Base-by-base conservation (phyloP, 2,797 vertebrate species). In the Rhinatrema bivittatum region DNA sequence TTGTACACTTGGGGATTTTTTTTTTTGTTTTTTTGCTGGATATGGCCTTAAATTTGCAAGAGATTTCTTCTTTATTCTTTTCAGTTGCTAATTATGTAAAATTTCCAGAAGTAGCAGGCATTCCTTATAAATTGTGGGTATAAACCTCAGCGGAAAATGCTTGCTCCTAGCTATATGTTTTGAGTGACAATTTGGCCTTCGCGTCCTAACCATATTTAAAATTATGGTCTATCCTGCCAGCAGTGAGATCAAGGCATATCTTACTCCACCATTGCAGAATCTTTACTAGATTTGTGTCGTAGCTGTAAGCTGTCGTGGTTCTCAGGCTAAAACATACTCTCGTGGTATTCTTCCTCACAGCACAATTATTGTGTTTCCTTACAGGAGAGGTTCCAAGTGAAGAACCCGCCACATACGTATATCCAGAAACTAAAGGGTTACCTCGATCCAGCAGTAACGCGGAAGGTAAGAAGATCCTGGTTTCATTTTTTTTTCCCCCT, bases 321-420 rank as follows among this genome's bases (percentile, higher is more conserved):
- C n/a, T n/a, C n/a, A n/a, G n/a, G n/a, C n/a, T n/a, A n/a, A n/a
- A n/a, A n/a, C n/a, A n/a, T n/a, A n/a, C n/a, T n/a, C n/a, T n/a
- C n/a, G n/a, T n/a, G n/a, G n/a, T n/a, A n/a, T n/a, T n/a, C n/a
- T n/a, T n/a, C n/a, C n/a, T n/a, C n/a, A n/a, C n/a, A n/a, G n/a
- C n/a, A n/a, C n/a, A n/a, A n/a, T n/a, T n/a, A n/a, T n/a, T n/a
- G n/a, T n/a, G n/a, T 25, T 59, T 56, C 43, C 36, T 40, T 66
- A 24, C 60, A 98, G 94, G 95, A 98, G 64, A 76, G 94, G 19
- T 98, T 98, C 59, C 94, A 98, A 68, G 95, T 97, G 68, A 98
- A 98, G 79, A 98, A 98, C 42, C 95, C 95, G 41, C 95, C 95
- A 0, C 94, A 98, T 43, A 94, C 95, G 0, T 98, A 98, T 47